Percentiles rank a stretch among this genome's conserved stretches.
Evolutionary conservation across 1,140 invertebrate genomes (phyloP).

Genomic region (Drosophila miranda): DNA sequence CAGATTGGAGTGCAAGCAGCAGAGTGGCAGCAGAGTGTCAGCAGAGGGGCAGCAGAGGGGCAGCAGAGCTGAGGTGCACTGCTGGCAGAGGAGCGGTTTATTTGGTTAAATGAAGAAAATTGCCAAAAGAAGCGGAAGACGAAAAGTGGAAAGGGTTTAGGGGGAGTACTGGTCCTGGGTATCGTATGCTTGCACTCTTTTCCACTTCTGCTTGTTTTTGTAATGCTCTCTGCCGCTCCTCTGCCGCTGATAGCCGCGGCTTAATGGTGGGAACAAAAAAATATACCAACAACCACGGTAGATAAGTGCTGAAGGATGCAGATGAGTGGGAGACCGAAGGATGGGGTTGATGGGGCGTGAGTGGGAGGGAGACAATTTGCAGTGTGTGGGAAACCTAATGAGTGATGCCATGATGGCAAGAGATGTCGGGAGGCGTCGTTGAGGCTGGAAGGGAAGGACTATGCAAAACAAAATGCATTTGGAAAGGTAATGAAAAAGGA

Average conservation of each 20-base stretch:
- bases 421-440: not conserved
- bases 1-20: constrained; percentile 2
- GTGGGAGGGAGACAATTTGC: constrained; percentile 57
- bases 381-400: constrained; percentile 76
- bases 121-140: constrained; percentile 61
- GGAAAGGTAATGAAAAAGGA: not conserved
- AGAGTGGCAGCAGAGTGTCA: not conserved
- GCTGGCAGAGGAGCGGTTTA: constrained; percentile 44
- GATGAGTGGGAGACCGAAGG: constrained; percentile 17
- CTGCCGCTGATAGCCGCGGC: constrained; percentile 67
- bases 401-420: constrained; percentile 21
- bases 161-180: constrained; percentile 8
- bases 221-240: constrained; percentile 59
- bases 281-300: constrained; percentile 19
- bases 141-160: not conserved
- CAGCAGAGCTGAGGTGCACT: constrained; percentile 4
- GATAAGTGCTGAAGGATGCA: constrained; percentile 27
- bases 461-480: constrained; percentile 1
- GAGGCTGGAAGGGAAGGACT: constrained; percentile 6
- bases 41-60: not conserved
- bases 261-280: constrained; percentile 75
- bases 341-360: constrained; percentile 22
- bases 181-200: constrained; percentile 62
- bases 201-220: constrained; percentile 34
- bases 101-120: constrained; percentile 79